These are phyloP conservation scores for Salvelinus namaycush DNA, from an alignment of 2,113 vertebrate species.

Conservation along the genomic window DNA sequence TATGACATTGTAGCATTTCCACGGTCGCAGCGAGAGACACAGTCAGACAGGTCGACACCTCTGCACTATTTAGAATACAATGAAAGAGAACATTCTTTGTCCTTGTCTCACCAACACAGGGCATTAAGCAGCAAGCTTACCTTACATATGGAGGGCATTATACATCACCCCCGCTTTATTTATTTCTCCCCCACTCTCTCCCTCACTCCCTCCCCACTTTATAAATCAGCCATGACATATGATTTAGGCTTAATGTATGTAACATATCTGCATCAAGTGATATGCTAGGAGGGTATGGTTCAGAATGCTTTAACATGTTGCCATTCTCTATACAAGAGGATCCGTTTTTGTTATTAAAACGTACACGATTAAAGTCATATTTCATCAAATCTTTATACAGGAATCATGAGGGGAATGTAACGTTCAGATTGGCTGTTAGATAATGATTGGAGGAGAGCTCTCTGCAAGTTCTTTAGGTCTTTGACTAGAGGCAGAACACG, in stretches of 20 bases:
- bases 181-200: neutral
- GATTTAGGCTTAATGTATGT: slow-evolving; percentile 44
- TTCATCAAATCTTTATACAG: neutral
- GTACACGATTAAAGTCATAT: neutral
- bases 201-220: neutral
- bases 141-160: neutral
- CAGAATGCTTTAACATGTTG: neutral
- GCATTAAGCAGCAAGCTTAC: neutral
- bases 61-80: slow-evolving; percentile 16
- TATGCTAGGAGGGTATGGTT: neutral
- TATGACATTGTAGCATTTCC: slow-evolving; percentile 40
- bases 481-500: too few relatives aligned
- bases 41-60: slow-evolving; percentile 41
- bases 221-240: slow-evolving; percentile 39
- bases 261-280: slow-evolving; percentile 31
- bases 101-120: slow-evolving; percentile 43
- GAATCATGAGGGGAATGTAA: too few relatives aligned
- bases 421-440: too few relatives aligned
- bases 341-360: too few relatives aligned
- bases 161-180: neutral
- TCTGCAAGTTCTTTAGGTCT: too few relatives aligned
- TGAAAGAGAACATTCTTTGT: slow-evolving; percentile 43
- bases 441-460: too few relatives aligned
- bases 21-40: slow-evolving; percentile 52
- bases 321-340: too few relatives aligned